Percentiles rank a stretch among this genome's conserved stretches.
phyloP scores from a whole-genome alignment of 2,888 invertebrate species.

The Chloroclysta siterata region DNA sequence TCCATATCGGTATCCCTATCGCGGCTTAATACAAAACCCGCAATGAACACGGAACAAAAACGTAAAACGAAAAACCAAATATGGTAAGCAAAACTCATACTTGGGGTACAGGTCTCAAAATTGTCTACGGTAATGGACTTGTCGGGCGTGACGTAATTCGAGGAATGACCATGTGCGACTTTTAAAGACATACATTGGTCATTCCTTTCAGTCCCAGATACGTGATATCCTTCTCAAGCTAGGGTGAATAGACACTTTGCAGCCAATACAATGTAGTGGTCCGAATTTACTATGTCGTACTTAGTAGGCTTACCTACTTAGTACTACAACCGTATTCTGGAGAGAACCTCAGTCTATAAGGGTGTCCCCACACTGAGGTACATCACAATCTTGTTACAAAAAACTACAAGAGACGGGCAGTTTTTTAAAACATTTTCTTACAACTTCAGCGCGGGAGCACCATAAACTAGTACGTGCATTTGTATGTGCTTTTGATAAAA shows the following conservation, averaged over 20 bases:
- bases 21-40: too few species aligned
- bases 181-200: neutral
- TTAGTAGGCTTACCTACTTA: neutral
- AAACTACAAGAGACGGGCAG: neutral
- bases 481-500: too few species aligned
- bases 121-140: neutral
- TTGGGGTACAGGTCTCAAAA: neutral
- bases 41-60: too few species aligned
- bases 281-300: too few species aligned
- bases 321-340: neutral
- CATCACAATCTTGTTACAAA: neutral
- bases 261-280: neutral
- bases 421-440: neutral
- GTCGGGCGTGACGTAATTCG: slow-evolving; percentile 2
- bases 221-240: neutral
- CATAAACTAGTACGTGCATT: too few species aligned
- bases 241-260: neutral
- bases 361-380: neutral
- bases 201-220: neutral
- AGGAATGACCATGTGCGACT: too few species aligned
- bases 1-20: too few species aligned
- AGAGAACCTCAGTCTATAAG: neutral
- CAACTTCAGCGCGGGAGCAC: neutral
- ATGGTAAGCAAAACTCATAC: too few species aligned
- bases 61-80: too few species aligned